These are phyloP conservation scores for Cheiracanthium punctorium DNA, from an alignment of 2,888 invertebrate genomes.

Conservation along the genomic window DNA sequence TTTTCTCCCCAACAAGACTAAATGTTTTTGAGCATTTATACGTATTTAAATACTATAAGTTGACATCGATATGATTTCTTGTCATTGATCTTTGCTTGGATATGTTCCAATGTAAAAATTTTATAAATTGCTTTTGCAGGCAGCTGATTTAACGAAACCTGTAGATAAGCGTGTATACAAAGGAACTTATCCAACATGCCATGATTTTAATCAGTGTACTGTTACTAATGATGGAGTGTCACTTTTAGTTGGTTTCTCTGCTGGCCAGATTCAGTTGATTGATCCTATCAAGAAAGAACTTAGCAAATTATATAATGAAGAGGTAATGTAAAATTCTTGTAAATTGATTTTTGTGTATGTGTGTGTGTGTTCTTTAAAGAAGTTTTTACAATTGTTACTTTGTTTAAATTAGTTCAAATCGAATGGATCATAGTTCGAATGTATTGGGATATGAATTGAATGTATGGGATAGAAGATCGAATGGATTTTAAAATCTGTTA, in stretches of 20 bases:
- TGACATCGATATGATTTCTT: too few species aligned
- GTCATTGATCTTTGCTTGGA: background rate
- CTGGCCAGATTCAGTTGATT: constrained; percentile 97
- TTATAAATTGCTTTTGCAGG: constrained; percentile 79
- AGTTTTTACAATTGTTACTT: too few species aligned
- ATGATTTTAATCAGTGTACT: constrained; percentile 94
- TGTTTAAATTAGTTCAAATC: too few species aligned
- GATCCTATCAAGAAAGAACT: constrained; percentile 97
- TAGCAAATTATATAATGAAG: constrained; percentile 98
- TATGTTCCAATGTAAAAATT: background rate
- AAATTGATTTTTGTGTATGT: too few species aligned
- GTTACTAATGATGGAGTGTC: constrained; percentile 89
- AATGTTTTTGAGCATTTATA: too few species aligned
- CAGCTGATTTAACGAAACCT: constrained; percentile 95
- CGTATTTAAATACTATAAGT: too few species aligned
- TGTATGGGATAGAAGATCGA: too few species aligned
- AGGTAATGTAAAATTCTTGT: constrained; percentile 78
- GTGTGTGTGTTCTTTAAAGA: too few species aligned
- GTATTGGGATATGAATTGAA: too few species aligned
- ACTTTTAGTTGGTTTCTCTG: constrained; percentile 96
- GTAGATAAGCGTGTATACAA: constrained; percentile 99
- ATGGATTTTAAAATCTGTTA: too few species aligned
- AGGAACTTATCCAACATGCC: constrained; percentile 98
- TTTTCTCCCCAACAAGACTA: too few species aligned
- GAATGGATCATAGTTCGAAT: too few species aligned